phyloP scores from a whole-genome alignment of 2,113 vertebrate species.

The Microtus oregoni region DNA sequence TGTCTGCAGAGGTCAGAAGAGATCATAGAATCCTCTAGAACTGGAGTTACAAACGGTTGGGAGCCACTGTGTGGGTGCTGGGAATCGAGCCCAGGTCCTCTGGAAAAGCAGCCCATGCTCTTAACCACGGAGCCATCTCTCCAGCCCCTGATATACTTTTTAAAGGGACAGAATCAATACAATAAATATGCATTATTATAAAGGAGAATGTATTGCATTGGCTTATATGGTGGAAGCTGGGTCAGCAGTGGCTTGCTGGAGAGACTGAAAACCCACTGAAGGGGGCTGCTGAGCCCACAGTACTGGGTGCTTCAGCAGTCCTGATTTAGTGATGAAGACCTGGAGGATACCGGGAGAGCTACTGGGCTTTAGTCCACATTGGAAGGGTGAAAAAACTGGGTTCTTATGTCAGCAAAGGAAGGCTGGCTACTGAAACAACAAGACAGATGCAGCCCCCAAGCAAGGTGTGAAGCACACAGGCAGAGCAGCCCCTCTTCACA shows the following conservation, averaged over 20 bases:
- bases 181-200: neutral
- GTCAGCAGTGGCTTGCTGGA: too few relatives aligned
- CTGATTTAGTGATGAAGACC: neutral
- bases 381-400: neutral
- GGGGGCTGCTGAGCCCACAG: too few relatives aligned
- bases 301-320: neutral
- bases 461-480: too few relatives aligned
- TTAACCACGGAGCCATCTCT: neutral
- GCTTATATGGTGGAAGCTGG: neutral
- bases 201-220: neutral
- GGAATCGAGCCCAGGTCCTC: neutral
- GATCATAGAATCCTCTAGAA: neutral
- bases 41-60: neutral
- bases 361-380: neutral
- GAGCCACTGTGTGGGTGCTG: neutral
- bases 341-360: neutral
- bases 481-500: neutral
- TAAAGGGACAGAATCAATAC: neutral
- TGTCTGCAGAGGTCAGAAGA: neutral
- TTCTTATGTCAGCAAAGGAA: neutral
- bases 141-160: neutral
- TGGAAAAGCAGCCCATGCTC: neutral
- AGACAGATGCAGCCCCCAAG: neutral
- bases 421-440: neutral
- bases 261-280: neutral